Base-by-base conservation (phyloP, 2,888 invertebrate species). In the Tenodera sinensis region DNA sequence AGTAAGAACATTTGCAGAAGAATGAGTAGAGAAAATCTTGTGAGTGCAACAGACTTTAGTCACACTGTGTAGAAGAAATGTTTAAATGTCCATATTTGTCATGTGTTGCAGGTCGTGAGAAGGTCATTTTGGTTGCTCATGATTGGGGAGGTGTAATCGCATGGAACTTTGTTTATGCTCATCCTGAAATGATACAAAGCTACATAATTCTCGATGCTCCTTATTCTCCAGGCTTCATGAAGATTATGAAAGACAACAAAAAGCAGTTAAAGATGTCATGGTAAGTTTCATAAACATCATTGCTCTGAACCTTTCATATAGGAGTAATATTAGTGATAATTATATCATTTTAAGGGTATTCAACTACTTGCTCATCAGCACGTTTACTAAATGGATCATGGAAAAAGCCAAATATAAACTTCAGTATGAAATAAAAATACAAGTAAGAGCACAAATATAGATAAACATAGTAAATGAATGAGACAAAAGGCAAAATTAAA, bases 71-170 rank as follows among this genome's bases (percentile, higher is more conserved):
- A 20, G 25, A 71, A 71, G 2, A 54, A 15, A 6, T 54, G 3
- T 54, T 0, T 54, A 15, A 54, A 34, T 34, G 34, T 7, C 8
- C 2, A 54, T 54, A 54, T 54, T 14, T 71, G 4, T 25, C 4
- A 1, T 71, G 20, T 84, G 15, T 87, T 92, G 12, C 91, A 95
- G 95, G 94, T 89, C 93, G 93, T 30, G 93, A 94, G 86, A 94
- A 94, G 91, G 94, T 93, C 91, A 94, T 95, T 84, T 91, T 96
- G 15, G 94, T 96, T 3, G 94, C 94, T 0, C 96, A 96, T 93
- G 96, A 96, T 92, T 96, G 96, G 96, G 96, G 96, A 89, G 96
- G 95, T 87, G 90, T 94, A 15, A 92, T 96, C 2, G 95, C 95
- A 0, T 95, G 95, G 93, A 91, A 92, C 82, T 94, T 95, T 91